These are phyloP conservation scores for Scaptomyza pallida DNA, from an alignment of 1,140 invertebrate genomes.

Conservation along the genomic window DNA sequence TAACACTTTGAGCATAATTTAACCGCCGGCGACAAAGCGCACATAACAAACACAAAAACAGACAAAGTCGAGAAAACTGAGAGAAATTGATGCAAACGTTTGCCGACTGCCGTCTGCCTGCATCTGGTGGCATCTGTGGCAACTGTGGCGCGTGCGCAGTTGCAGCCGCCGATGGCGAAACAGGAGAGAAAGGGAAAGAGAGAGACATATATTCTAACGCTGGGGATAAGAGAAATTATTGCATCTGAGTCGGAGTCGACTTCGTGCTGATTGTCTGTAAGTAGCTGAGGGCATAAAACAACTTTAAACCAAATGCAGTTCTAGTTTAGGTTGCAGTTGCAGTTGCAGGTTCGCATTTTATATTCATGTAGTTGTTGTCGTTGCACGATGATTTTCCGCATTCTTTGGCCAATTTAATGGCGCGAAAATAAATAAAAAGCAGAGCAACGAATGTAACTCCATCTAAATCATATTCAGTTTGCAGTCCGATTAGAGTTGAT, in stretches of 20 bases:
- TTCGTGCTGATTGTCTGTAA: slow-evolving; percentile 79
- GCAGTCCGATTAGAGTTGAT: slow-evolving; percentile 66
- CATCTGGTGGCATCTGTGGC: slow-evolving; percentile 9
- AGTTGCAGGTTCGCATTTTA: slow-evolving; percentile 42
- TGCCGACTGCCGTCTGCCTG: slow-evolving; percentile 20
- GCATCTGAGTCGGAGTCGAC: slow-evolving; percentile 29
- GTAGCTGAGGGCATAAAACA: slow-evolving; percentile 73
- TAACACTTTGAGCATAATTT: slow-evolving; percentile 81
- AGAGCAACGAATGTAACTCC: neutral
- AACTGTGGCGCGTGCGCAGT: slow-evolving; percentile 67
- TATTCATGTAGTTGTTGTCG: slow-evolving; percentile 65
- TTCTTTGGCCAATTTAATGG: slow-evolving; percentile 72
- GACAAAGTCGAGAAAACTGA: slow-evolving; percentile 1
- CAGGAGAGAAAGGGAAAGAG: neutral
- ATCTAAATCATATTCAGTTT: slow-evolving; percentile 16
- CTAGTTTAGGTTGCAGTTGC: slow-evolving; percentile 35
- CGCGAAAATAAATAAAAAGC: slow-evolving; percentile 56
- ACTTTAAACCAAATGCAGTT: slow-evolving; percentile 34
- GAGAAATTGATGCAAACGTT: neutral
- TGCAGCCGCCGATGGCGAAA: slow-evolving; percentile 29
- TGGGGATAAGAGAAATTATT: slow-evolving; percentile 64
- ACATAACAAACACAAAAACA: slow-evolving; percentile 69
- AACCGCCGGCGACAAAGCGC: slow-evolving; percentile 73
- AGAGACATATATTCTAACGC: slow-evolving; percentile 77
- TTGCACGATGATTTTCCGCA: slow-evolving; percentile 68